phyloP scores from a whole-genome alignment of 1,140 invertebrate species.

The Acromyrmex echinatior region DNA sequence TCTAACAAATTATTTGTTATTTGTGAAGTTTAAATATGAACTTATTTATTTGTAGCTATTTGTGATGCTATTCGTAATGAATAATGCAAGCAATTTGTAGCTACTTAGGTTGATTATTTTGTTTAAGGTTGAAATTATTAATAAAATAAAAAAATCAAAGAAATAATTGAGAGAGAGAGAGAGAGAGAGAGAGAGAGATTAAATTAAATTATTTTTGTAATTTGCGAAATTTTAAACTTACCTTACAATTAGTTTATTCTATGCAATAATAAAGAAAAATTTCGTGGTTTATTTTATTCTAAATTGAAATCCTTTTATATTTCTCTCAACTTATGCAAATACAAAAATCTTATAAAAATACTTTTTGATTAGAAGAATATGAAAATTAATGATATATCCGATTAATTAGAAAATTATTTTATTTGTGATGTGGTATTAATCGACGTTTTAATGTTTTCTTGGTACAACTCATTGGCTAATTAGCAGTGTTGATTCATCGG shows the following conservation, averaged over 20 bases:
- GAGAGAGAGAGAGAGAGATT: neutral
- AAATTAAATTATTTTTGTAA: neutral
- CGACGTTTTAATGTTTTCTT: conserved; percentile 9
- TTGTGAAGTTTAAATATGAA: neutral
- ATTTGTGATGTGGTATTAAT: conserved; percentile 4
- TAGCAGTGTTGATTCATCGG: conserved; percentile 34
- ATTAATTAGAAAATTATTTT: conserved; percentile 14
- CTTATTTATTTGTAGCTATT: neutral
- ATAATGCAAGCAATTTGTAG: neutral
- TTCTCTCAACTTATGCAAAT: neutral
- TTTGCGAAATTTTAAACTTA: neutral
- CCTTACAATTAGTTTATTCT: neutral
- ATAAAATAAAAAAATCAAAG: neutral
- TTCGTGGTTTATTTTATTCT: neutral
- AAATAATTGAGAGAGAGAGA: neutral
- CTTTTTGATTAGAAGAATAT: neutral
- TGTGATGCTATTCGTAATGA: neutral
- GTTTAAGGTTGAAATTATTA: neutral
- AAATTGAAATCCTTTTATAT: neutral
- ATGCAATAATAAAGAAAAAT: neutral
- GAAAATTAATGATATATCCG: neutral
- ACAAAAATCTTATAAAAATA: neutral
- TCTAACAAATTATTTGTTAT: neutral
- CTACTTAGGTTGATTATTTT: neutral
- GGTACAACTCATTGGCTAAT: conserved; percentile 29